Evolutionary conservation across 2,888 invertebrate genomes (phyloP).

Genomic region (Neelides folsomi): DNA sequence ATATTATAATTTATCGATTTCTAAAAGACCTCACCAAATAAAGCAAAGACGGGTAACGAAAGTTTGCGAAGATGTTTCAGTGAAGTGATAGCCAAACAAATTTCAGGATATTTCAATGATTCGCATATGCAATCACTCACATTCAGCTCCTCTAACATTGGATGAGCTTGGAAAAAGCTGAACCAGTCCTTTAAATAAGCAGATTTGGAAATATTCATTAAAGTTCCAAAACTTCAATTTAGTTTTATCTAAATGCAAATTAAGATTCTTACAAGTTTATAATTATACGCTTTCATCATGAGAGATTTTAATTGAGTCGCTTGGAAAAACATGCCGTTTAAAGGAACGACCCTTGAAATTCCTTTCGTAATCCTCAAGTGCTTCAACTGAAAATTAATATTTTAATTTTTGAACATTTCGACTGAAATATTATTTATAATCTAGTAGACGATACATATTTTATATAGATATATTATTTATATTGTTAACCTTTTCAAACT

Average conservation of each 20-base stretch:
- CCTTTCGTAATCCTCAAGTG: slow-evolving; percentile 20
- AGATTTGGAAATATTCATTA: neutral
- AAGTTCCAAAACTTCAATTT: neutral
- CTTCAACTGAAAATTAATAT: slow-evolving; percentile 6
- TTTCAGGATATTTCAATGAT: slow-evolving; percentile 19
- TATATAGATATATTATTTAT: too few relatives aligned
- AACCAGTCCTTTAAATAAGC: slow-evolving; percentile 22
- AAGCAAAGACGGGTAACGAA: slow-evolving; percentile 20
- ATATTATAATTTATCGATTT: too few relatives aligned
- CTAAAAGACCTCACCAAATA: slow-evolving; percentile 25
- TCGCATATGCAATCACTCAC: slow-evolving; percentile 16
- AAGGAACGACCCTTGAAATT: slow-evolving; percentile 14
- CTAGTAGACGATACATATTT: too few relatives aligned
- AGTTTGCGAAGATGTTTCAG: slow-evolving; percentile 14
- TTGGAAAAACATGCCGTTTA: slow-evolving; percentile 18
- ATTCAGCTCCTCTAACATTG: slow-evolving; percentile 17
- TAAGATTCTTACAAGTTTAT: slow-evolving; percentile 24
- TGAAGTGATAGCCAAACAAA: slow-evolving; percentile 17
- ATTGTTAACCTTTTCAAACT: slow-evolving; percentile 8
- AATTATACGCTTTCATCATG: slow-evolving; percentile 22
- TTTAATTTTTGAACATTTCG: too few relatives aligned
- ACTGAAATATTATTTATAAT: too few relatives aligned
- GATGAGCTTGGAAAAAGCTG: slow-evolving; percentile 18
- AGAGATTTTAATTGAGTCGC: slow-evolving; percentile 17
- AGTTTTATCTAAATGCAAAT: too few relatives aligned